phyloP scores from a whole-genome alignment of 2,888 invertebrate species.

The Protula sp. region DNA sequence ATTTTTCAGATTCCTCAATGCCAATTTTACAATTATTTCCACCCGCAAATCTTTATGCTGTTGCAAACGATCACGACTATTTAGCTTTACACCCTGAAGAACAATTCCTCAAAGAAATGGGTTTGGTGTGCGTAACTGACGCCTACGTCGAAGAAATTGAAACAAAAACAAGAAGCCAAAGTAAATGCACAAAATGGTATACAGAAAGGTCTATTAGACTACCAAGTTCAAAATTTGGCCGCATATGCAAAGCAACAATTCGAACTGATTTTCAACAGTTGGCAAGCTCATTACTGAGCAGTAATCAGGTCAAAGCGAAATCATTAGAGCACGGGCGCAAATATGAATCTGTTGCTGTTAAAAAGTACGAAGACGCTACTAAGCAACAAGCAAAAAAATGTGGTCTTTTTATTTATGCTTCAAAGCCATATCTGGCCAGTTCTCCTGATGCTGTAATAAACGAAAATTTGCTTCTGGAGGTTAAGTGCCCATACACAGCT shows the following conservation, averaged over 20 bases:
- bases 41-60: too few relatives aligned
- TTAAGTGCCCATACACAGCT: not conserved
- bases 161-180: not conserved
- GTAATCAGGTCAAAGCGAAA: not conserved
- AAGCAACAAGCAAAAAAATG: not conserved
- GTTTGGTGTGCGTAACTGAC: too few relatives aligned
- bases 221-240: not conserved
- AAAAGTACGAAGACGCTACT: not conserved
- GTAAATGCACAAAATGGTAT: not conserved
- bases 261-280: not conserved
- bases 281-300: not conserved
- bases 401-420: not conserved
- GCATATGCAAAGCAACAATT: not conserved
- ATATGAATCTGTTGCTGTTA: not conserved
- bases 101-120: too few relatives aligned
- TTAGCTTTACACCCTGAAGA: too few relatives aligned
- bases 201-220: not conserved
- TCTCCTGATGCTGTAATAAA: not conserved
- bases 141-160: too few relatives aligned
- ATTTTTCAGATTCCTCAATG: not conserved
- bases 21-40: not conserved
- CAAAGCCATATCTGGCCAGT: not conserved
- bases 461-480: not conserved
- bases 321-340: not conserved
- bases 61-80: too few relatives aligned